Evolutionary conservation across 2,888 invertebrate genomes (phyloP), one percentile per base, ranked within the genome.

Genomic region (Ennomos fuscantarius): DNA sequence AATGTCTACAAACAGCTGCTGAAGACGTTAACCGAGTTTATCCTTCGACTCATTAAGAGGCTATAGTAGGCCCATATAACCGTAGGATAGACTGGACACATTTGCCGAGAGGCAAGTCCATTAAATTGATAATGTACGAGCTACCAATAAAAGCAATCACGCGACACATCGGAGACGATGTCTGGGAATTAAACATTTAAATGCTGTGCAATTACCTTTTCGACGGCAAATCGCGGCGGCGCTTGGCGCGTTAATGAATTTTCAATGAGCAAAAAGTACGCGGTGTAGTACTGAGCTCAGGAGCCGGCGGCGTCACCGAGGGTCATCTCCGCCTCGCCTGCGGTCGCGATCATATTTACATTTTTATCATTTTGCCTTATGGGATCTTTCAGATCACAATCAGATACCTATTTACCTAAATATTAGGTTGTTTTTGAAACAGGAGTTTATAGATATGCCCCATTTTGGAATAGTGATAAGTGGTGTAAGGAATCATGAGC

Each of bases 111-210:
- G 77, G 81, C 82, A 77, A 80, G 81, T 84, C 81, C 77, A 83
- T 81, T 82, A 82, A 82, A 79, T 74, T 66, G 72, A 70, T 73
- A 73, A 78, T 62, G 68, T 74, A 74, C 66, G 68, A 61, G 55
- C 57, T 60, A 60, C 72, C 76, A 81, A 82, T 82, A 82, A 82
- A 81, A 82, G 70, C 73, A 81, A 76, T 78, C 75, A 69, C 60
- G 68, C 69, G 73, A 78, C 78, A 79, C 76, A 74, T 78, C 73
- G 73, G 69, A 73, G 71, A 68, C 75, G 74, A 73, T 74, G 73
- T 77, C 78, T 77, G 74, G 72, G 74, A 73, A 81, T 82, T 82
- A 76, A 82, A 82, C 74, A 82, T 85, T 85, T 83, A 84, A 86
- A 84, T 76, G 73, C 74, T 75, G 69, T 76, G 69, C 82, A 82